Conservation (phyloP, 2,888 invertebrate species). For the Drosophila nr. fundita region DNA sequence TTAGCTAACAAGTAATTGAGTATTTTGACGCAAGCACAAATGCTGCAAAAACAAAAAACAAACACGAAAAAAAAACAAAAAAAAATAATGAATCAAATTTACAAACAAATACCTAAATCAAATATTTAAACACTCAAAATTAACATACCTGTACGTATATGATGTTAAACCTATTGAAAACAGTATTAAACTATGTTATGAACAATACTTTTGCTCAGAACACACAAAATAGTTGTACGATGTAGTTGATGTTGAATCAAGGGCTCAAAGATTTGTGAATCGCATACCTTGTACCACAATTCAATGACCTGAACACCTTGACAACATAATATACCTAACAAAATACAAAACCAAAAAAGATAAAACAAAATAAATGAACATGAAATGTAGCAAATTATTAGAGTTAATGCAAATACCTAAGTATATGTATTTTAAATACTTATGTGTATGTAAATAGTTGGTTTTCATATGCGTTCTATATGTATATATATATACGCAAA, state of each 20-base stretch:
- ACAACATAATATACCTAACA: conserved; percentile 34
- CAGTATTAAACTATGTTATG: conserved; percentile 50
- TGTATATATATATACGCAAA: conserved; percentile 39
- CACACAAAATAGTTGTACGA: conserved; percentile 33
- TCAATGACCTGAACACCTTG: conserved; percentile 54
- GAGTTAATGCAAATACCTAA: conserved; percentile 29
- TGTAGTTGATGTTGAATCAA: conserved; percentile 41
- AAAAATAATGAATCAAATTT: conserved; percentile 20
- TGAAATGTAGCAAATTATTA: conserved; percentile 29
- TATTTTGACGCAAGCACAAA: conserved; percentile 33
- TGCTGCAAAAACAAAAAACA: conserved; percentile 9
- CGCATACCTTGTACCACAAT: conserved; percentile 56
- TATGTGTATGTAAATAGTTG: conserved; percentile 73
- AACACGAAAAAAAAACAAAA: conserved; percentile 9
- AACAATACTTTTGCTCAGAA: conserved; percentile 51
- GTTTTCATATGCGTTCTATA: conserved; percentile 56
- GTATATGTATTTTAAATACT: conserved; percentile 53
- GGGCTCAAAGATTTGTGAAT: conserved; percentile 41
- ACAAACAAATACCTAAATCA: conserved; percentile 35
- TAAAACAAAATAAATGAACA: conserved; percentile 10
- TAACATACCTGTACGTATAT: conserved; percentile 27
- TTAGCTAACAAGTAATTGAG: conserved; percentile 27
- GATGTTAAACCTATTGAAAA: conserved; percentile 39
- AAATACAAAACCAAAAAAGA: neutral
- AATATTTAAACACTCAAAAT: conserved; percentile 42